Evolutionary conservation across 2,797 vertebrate species (phyloP), one percentile per base, ranked within the genome.

Genomic region (Pseudochaenichthys georgianus): DNA sequence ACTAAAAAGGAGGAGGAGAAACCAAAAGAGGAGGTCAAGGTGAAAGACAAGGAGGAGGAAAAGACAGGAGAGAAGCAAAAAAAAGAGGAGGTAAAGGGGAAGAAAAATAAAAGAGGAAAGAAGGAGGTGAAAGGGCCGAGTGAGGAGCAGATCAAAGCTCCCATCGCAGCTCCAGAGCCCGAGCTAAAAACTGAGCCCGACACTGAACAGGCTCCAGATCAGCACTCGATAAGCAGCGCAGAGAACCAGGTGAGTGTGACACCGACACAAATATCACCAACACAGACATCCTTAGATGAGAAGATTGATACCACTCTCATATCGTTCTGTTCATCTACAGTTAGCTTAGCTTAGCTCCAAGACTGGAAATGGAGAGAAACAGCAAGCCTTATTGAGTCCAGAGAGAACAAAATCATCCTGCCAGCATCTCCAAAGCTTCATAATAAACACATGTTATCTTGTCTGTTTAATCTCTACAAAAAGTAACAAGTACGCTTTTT

Each of bases 141-240:
- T 8, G 80, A 87, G 80, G 87, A 90, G 75, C 95, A 95, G 61
- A 87, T 95, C 58, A 97, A 97, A 85, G 97, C 97, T 4, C 97
- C 97, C 0, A 98, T 98, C 54, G 97, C 97, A 75, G 97, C 95
- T 89, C 96, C 97, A 16, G 97, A 99, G 85, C 96, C 97, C 0
- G 97, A 98, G 78, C 95, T 98, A 51, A 97, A 95, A 91, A 90
- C 90, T 0, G 94, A 94, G 77, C 96, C 95, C 0, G 97, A 94
- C 34, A 63, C 61, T 2, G 87, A 92, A 31, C 89, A 80, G 66
- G 96, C 96, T 0, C 90, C 96, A 8, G 97, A 98, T 88, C 96
- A 97, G 77, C 96, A 96, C 81, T 99, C 97, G 1, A 63, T 97
- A 28, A 97, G 96, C 93, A 98, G 97, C 61, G 90, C 94, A 0